Evolutionary conservation across 2,113 vertebrate genomes (phyloP).

Genomic region (Prolemur simus): DNA sequence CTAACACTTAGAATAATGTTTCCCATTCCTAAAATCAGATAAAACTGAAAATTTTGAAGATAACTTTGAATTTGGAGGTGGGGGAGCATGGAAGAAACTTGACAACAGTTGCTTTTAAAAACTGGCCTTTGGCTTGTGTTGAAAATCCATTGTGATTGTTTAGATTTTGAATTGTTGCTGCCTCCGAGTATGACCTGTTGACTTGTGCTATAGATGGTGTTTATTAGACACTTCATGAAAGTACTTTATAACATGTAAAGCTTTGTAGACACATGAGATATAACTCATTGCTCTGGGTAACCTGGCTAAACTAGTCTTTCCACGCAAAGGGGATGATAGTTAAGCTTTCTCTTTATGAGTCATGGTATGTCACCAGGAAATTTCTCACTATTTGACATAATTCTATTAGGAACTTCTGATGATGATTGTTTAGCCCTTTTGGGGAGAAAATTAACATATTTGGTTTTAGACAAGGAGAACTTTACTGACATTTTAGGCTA

Average conservation of each 20-base stretch:
- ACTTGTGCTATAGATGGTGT: not conserved
- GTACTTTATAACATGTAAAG: not conserved
- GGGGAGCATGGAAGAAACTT: not conserved
- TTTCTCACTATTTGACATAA: constrained; percentile 30
- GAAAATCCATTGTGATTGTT: not conserved
- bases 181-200: not conserved
- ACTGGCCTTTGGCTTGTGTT: not conserved
- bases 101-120: not conserved
- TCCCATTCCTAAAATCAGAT: not conserved
- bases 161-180: not conserved
- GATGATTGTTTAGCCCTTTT: constrained; percentile 21
- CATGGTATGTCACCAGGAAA: not conserved
- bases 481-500: constrained; percentile 11
- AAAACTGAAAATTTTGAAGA: constrained; percentile 7
- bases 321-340: not conserved
- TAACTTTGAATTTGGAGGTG: not conserved
- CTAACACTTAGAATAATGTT: not conserved
- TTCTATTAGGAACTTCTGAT: not conserved
- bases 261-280: not conserved
- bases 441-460: not conserved
- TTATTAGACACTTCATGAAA: not conserved
- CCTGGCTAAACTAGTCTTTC: constrained; percentile 30
- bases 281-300: not conserved
- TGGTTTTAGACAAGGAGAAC: not conserved
- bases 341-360: constrained; percentile 11